Evolutionary conservation across 2,113 vertebrate species (phyloP).

Genomic region (Siniperca knerii): DNA sequence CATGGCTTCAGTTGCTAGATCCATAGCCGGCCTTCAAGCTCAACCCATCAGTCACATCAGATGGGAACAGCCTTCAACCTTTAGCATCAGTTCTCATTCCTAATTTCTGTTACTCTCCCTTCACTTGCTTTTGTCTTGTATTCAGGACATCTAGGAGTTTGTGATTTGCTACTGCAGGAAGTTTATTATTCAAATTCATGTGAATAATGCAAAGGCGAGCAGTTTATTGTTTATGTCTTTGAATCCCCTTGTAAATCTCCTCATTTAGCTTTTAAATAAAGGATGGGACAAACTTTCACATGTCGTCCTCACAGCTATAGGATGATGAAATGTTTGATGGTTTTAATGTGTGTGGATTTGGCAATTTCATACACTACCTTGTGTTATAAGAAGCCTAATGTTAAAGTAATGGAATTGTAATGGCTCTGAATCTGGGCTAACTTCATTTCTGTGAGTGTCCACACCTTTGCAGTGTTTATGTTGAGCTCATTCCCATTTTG

Average conservation of each 20-base stretch:
- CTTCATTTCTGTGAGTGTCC: constrained; percentile 66
- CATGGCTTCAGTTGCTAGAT: constrained; percentile 73
- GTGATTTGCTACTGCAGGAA: not conserved
- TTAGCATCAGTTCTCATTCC: constrained; percentile 45
- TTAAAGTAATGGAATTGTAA: constrained; percentile 62
- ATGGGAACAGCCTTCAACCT: constrained; percentile 62
- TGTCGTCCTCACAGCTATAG: constrained; percentile 4
- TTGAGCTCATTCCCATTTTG: constrained; percentile 79
- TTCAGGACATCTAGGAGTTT: not conserved
- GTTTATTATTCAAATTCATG: constrained; percentile 5
- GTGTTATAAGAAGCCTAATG: constrained; percentile 49
- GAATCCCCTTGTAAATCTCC: not conserved
- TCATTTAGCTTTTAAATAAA: not conserved
- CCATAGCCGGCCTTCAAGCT: constrained; percentile 72
- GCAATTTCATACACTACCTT: constrained; percentile 33
- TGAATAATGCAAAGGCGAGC: not conserved
- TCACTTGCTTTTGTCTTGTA: constrained; percentile 7
- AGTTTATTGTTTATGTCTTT: constrained; percentile 5
- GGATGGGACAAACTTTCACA: not conserved
- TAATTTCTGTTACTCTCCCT: constrained; percentile 16
- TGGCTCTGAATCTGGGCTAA: constrained; percentile 56
- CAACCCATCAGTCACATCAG: constrained; percentile 57
- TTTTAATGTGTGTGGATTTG: constrained; percentile 47
- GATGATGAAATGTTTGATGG: not conserved
- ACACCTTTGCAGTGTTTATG: constrained; percentile 77